Percentiles rank a stretch among this genome's conserved stretches.
phyloP scores from a whole-genome alignment of 1,140 invertebrate genomes.

The Bombus soroeensis region DNA sequence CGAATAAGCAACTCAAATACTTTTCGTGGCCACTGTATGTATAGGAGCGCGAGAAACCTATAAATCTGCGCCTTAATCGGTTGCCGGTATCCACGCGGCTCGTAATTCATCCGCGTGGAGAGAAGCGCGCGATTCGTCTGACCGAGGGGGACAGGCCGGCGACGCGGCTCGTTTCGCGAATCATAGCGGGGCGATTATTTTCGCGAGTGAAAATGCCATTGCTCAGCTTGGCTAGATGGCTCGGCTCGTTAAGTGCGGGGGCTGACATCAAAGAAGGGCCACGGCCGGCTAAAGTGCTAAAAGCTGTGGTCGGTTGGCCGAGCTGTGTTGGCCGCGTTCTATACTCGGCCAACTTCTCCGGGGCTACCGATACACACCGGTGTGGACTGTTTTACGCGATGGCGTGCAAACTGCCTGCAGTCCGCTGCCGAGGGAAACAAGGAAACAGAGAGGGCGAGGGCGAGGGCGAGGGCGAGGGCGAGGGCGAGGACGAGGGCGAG shows the following conservation, averaged over 20 bases:
- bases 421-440: slow-evolving; percentile 24
- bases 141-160: background rate
- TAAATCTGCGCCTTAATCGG: slow-evolving; percentile 52
- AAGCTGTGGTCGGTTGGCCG: background rate
- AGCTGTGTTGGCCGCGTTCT: slow-evolving; percentile 5
- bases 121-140: slow-evolving; percentile 12
- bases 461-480: slow-evolving; percentile 40
- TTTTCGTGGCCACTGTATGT: no score
- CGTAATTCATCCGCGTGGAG: slow-evolving; percentile 48
- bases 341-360: background rate
- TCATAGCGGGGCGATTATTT: slow-evolving; percentile 37
- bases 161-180: slow-evolving; percentile 37
- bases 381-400: slow-evolving; percentile 65
- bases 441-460: slow-evolving; percentile 12
- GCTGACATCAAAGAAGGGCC: slow-evolving; percentile 33
- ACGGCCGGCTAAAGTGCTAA: background rate
- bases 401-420: slow-evolving; percentile 64
- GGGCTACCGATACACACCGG: slow-evolving; percentile 29
- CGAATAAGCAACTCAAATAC: no score
- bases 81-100: slow-evolving; percentile 40
- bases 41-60: slow-evolving; percentile 6
- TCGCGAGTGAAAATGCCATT: background rate
- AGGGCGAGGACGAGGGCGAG: no score
- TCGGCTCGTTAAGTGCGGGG: slow-evolving; percentile 41
- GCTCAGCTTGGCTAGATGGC: background rate